These are phyloP conservation scores for Aplocera efformata DNA, from an alignment of 2,888 invertebrate genomes.

Conservation along the genomic window DNA sequence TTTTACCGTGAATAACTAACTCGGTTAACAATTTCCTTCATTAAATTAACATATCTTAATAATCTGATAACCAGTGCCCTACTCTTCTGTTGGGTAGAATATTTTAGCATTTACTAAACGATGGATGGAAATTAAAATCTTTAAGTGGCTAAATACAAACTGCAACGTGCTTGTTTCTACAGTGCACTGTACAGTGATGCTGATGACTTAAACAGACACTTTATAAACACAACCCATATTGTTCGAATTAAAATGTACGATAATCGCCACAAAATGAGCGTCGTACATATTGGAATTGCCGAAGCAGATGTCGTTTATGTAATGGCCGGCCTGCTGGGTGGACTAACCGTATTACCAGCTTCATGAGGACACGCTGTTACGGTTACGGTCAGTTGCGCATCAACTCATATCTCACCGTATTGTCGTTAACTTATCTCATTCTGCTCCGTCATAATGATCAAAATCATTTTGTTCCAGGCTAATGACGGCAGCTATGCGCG, in stretches of 20 bases:
- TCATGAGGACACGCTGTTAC: not conserved
- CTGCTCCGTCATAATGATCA: constrained; percentile 39
- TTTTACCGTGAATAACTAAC: too few species aligned
- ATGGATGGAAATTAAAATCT: too few species aligned
- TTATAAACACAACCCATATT: too few species aligned
- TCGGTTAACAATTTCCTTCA: too few species aligned
- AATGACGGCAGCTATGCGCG: constrained; percentile 54
- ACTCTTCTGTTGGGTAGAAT: too few species aligned
- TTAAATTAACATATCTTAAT: too few species aligned
- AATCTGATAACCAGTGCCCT: too few species aligned
- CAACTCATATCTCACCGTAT: constrained; percentile 7
- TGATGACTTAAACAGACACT: too few species aligned
- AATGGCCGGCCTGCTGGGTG: constrained; percentile 2
- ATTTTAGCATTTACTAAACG: too few species aligned
- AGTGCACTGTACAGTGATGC: too few species aligned
- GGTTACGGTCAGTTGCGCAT: constrained; percentile 6
- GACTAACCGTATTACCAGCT: constrained; percentile 1
- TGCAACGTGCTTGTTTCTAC: too few species aligned
- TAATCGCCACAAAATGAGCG: constrained; percentile 8
- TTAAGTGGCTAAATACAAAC: too few species aligned
- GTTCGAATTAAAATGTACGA: constrained; percentile 1
- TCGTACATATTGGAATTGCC: constrained; percentile 10
- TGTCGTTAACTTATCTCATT: constrained; percentile 7
- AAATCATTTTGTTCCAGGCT: constrained; percentile 51
- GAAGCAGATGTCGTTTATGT: constrained; percentile 17